Evolutionary conservation across 2,888 invertebrate species (phyloP).

Genomic region (Thumatha senex): DNA sequence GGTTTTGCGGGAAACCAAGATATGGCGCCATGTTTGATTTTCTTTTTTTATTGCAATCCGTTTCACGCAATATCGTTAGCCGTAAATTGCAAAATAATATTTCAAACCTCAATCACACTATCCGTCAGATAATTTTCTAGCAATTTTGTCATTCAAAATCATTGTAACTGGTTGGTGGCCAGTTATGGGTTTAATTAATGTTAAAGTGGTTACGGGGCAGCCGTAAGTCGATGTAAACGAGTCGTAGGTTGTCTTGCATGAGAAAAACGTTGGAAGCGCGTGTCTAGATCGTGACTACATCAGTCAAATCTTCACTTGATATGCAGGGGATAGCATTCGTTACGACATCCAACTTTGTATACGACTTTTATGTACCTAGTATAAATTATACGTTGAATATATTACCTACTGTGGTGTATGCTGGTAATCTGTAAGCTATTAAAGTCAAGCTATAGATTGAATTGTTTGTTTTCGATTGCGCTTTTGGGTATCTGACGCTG

Average conservation of each 20-base stretch:
- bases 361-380: constrained; percentile 47
- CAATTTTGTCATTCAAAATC: constrained; percentile 75
- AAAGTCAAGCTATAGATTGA: no score
- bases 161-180: constrained; percentile 51
- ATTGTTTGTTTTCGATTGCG: not conserved
- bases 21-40: constrained; percentile 46
- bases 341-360: constrained; percentile 47
- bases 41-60: constrained; percentile 33
- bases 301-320: constrained; percentile 74
- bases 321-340: constrained; percentile 68
- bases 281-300: constrained; percentile 70
- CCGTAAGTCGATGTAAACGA: constrained; percentile 69
- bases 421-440: not conserved
- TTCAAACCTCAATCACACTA: constrained; percentile 68
- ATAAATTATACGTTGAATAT: constrained; percentile 52
- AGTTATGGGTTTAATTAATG: constrained; percentile 72
- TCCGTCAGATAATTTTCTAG: constrained; percentile 57
- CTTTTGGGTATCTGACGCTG: not conserved
- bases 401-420: constrained; percentile 48
- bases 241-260: constrained; percentile 47
- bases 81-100: constrained; percentile 55
- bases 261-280: constrained; percentile 68
- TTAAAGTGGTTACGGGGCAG: constrained; percentile 42
- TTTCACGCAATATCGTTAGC: constrained; percentile 53
- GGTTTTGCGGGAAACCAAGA: constrained; percentile 48